Evolutionary conservation across 2,888 invertebrate species (phyloP).

Genomic region (Fragum fragum): DNA sequence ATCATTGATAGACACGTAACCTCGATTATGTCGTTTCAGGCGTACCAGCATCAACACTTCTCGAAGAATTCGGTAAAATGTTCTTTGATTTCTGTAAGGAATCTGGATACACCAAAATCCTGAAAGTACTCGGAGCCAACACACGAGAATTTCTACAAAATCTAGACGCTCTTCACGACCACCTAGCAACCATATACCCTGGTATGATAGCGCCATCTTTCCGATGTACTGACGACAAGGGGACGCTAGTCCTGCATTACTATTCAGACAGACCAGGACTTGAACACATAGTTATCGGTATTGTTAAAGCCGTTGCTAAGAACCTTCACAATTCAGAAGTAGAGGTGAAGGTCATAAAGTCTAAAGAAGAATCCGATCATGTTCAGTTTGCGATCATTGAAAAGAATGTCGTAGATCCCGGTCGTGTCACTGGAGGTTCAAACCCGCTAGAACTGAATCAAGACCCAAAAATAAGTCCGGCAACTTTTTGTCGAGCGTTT

Average conservation of each 20-base stretch:
- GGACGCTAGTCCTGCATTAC: constrained; percentile 92
- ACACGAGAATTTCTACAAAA: constrained; percentile 98
- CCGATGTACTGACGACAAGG: constrained; percentile 90
- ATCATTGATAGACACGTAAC: too few species aligned
- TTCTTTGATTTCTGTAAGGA: constrained; percentile 84
- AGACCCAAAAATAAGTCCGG: constrained; percentile 80
- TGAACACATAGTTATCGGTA: constrained; percentile 98
- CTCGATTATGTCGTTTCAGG: too few species aligned
- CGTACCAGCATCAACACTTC: constrained; percentile 75
- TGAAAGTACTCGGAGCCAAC: constrained; percentile 97
- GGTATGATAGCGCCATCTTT: constrained; percentile 94
- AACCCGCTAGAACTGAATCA: constrained; percentile 50
- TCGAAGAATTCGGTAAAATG: constrained; percentile 84
- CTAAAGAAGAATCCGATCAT: constrained; percentile 95
- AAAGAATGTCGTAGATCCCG: constrained; percentile 50
- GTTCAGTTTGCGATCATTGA: constrained; percentile 88
- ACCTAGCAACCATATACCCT: constrained; percentile 93
- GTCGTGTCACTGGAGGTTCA: constrained; percentile 26
- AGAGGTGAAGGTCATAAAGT: constrained; percentile 95
- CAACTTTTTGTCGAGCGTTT: constrained; percentile 91
- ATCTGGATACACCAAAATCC: constrained; percentile 97
- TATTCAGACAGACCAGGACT: constrained; percentile 98
- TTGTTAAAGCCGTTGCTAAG: constrained; percentile 98
- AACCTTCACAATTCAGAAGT: constrained; percentile 90
- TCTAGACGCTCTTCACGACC: constrained; percentile 98